These are phyloP conservation scores for Pachycephus smyrnensis DNA, from an alignment of 2,888 invertebrate genomes.

Conservation along the genomic window DNA sequence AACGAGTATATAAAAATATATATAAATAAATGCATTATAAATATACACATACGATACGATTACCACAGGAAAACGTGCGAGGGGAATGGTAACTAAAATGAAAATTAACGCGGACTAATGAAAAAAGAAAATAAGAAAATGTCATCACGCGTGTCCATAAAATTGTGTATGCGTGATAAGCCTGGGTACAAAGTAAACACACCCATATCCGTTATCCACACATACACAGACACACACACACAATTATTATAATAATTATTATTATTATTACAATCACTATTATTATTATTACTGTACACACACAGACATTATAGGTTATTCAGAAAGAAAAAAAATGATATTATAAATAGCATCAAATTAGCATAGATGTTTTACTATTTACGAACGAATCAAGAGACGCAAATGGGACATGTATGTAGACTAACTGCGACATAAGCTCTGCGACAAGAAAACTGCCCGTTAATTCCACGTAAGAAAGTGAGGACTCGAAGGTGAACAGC, in stretches of 20 bases:
- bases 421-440: neutral
- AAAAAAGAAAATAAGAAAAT: neutral
- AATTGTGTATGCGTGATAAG: constrained; percentile 20
- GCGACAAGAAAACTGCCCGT: neutral
- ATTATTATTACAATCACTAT: neutral
- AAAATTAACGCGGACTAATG: neutral
- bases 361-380: neutral
- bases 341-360: neutral
- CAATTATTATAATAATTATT: neutral
- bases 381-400: neutral
- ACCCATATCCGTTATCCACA: neutral
- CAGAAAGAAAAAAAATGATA: neutral
- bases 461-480: neutral
- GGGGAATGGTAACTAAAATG: neutral
- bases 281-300: neutral
- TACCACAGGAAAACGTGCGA: neutral
- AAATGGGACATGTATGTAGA: neutral
- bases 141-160: neutral
- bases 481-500: neutral
- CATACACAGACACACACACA: neutral
- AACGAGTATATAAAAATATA: constrained; percentile 11
- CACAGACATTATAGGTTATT: neutral
- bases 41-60: constrained; percentile 9
- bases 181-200: constrained; percentile 26
- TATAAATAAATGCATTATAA: constrained; percentile 15